Base-by-base conservation (phyloP, 2,797 vertebrate genomes). In the Leuciscus waleckii region DNA sequence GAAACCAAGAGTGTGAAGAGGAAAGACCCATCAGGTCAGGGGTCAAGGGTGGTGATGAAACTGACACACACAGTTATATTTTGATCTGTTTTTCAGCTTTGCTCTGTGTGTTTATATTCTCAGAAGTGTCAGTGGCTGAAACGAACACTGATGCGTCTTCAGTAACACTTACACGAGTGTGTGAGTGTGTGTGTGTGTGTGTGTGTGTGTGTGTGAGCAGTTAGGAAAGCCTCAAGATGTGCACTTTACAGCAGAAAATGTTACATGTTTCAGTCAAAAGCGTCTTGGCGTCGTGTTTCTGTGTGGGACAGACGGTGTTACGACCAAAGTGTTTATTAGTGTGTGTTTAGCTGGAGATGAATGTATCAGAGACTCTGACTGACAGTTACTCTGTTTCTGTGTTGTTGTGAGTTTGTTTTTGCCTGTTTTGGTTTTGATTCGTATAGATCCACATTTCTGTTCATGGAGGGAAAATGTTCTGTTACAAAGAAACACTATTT, bases 321-420 rank as follows among this genome's bases (percentile, higher is more conserved):
- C 94, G 95, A 98, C 97, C 97, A 98, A 98, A 98, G 97, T 97
- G 95, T 96, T 93, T 96, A 90, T 91, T 61, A 43, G 29, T 88
- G 81, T 29, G 1, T 29, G n/a, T 73, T 46, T 37, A 16, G 49
- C 93, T 94, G 94, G 88, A 94, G 93, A 93, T 90, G 94, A 97
- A 97, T 97, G 95, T 96, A 95, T 95, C 95, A 87, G 87, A 89
- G 88, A 91, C 88, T 92, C 82, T 88, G 76, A 54, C 67, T 89
- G 83, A 86, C 85, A 56, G 84, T 91, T 91, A 84, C 85, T 83
- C 86, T 9, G 5, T 23, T 81, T 88, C 61, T 41, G 23, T 51
- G 49, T 11, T 58, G 65, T 83, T 19, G 46, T 69, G 81, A 58
- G 61, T 2, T 35, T 29, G 77, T 79, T 41, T 43, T 82, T 51